phyloP scores from a whole-genome alignment of 2,888 invertebrate species.

The Dasypogon diadema region DNA sequence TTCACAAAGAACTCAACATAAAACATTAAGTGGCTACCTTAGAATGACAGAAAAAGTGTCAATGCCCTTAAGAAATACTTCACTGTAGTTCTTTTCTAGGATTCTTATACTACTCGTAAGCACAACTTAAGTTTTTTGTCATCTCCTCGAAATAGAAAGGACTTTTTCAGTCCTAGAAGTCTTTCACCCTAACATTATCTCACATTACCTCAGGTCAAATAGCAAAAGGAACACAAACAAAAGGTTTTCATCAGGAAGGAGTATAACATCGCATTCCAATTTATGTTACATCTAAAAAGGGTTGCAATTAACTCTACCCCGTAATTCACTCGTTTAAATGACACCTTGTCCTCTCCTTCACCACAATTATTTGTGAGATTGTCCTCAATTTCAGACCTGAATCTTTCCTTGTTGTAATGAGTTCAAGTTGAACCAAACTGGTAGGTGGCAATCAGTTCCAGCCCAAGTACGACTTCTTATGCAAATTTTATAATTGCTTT shows the following conservation, averaged over 20 bases:
- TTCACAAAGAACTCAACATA: no score
- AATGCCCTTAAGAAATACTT: constrained; percentile 25
- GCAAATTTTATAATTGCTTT: constrained; percentile 42
- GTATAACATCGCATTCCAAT: constrained; percentile 20
- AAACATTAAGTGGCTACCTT: constrained; percentile 40
- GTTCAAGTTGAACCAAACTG: background rate
- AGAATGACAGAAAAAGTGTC: constrained; percentile 36
- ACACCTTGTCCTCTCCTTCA: constrained; percentile 10
- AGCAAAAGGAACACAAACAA: background rate
- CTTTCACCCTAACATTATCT: no score
- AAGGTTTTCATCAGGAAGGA: background rate
- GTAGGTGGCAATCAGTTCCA: constrained; percentile 18
- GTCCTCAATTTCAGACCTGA: background rate
- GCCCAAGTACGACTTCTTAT: constrained; percentile 31
- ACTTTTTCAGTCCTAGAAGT: background rate
- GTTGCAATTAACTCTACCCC: constrained; percentile 47
- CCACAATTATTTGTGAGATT: background rate
- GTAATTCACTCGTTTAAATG: constrained; percentile 42
- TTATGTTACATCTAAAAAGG: constrained; percentile 18
- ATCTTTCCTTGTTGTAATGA: background rate
- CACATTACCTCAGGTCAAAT: background rate
- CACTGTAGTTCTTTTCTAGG: constrained; percentile 30
- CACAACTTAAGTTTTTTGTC: background rate
- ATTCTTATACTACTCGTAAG: background rate
- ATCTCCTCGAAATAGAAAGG: background rate